Percentiles rank a stretch among this genome's conserved stretches.
Evolutionary conservation across 2,888 invertebrate species (phyloP).

Genomic region (Phrixothrix hirtus): DNA sequence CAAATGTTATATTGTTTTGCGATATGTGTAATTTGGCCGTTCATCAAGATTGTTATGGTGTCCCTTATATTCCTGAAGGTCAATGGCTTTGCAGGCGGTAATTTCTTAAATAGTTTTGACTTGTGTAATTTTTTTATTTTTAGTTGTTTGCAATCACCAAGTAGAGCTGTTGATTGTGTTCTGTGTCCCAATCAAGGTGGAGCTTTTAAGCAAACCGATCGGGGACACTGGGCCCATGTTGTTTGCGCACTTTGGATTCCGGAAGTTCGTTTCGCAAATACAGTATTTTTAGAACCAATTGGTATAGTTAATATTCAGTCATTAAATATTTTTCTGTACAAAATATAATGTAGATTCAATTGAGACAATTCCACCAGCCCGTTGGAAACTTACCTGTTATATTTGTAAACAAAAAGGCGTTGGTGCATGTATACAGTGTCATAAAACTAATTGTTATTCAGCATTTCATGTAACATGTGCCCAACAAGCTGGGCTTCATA

Average conservation of each 20-base stretch:
- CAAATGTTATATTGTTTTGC: constrained; percentile 97
- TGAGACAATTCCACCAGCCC: constrained; percentile 91
- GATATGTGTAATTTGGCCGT: constrained; percentile 99
- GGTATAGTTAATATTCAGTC: no score
- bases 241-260: constrained; percentile 99
- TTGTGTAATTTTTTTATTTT: no score
- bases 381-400: constrained; percentile 96
- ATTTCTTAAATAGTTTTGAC: no score
- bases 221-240: constrained; percentile 96
- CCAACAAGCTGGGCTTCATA: constrained; percentile 90
- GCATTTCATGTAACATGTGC: constrained; percentile 99
- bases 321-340: neutral
- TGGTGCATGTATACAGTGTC: constrained; percentile 98
- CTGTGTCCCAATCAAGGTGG: constrained; percentile 97
- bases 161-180: constrained; percentile 94
- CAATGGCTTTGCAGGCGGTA: constrained; percentile 90
- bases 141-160: constrained; percentile 90
- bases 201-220: constrained; percentile 97
- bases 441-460: constrained; percentile 93
- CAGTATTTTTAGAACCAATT: constrained; percentile 96
- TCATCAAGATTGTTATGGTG: constrained; percentile 98
- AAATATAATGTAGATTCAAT: constrained; percentile 79
- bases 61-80: constrained; percentile 63
- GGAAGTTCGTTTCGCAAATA: constrained; percentile 97
- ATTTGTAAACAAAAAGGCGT: constrained; percentile 92